These are phyloP conservation scores for Uromys caudimaculatus DNA, from an alignment of 2,797 vertebrate genomes.

Conservation along the genomic window DNA sequence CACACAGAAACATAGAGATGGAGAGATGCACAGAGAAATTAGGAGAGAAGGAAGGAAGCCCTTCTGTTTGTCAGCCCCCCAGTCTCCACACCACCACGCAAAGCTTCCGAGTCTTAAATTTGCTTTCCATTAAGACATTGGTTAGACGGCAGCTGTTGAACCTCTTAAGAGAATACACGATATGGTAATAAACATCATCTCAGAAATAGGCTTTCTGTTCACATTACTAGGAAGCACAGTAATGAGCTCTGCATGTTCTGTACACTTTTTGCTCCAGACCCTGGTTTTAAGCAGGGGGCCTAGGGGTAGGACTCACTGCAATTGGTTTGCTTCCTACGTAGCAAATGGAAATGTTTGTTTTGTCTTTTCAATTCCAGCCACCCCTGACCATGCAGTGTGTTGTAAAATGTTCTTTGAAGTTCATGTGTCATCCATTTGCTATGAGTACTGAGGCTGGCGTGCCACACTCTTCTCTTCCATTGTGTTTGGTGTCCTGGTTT, in stretches of 20 bases:
- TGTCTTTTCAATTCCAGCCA: slow-evolving; percentile 73
- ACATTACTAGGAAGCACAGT: slow-evolving; percentile 64
- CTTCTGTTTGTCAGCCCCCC: neutral
- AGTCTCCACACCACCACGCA: neutral
- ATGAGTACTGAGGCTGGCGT: slow-evolving; percentile 23
- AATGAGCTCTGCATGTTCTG: slow-evolving; percentile 73
- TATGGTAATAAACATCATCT: slow-evolving; percentile 78
- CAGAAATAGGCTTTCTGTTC: slow-evolving; percentile 75
- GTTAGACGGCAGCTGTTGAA: slow-evolving; percentile 77
- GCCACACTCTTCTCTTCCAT: slow-evolving; percentile 49
- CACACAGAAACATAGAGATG: neutral
- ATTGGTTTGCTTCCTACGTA: slow-evolving; percentile 63
- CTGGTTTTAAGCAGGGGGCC: slow-evolving; percentile 50
- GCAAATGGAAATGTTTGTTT: slow-evolving; percentile 75
- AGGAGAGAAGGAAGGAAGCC: neutral
- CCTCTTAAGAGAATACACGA: slow-evolving; percentile 75
- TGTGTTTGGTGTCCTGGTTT: slow-evolving; percentile 70
- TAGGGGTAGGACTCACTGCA: neutral
- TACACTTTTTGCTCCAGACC: slow-evolving; percentile 68
- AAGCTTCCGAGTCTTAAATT: slow-evolving; percentile 69
- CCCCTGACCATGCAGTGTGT: slow-evolving; percentile 46
- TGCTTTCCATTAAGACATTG: slow-evolving; percentile 80
- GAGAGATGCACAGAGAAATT: neutral
- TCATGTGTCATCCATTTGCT: slow-evolving; percentile 72
- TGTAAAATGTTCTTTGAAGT: slow-evolving; percentile 81